A percentile compares a stretch with the other conserved stretches of the same genome.
phyloP scores from a whole-genome alignment of 2,888 invertebrate species.

The Coronaproctus castanopsis region DNA sequence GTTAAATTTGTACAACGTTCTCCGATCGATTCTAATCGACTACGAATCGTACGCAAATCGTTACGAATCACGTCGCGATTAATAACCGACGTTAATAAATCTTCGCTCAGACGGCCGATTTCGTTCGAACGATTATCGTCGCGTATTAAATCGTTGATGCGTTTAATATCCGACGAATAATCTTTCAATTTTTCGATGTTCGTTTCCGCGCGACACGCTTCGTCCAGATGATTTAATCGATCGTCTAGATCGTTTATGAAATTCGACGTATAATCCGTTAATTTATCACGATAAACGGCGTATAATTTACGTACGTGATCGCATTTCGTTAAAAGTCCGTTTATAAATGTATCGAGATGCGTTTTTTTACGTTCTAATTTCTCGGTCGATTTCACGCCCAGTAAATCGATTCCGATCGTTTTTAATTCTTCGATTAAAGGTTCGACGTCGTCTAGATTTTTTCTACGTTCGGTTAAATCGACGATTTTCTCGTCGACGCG shows the following conservation, averaged over 20 bases:
- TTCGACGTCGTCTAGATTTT: conserved; percentile 41
- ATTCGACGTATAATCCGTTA: conserved; percentile 30
- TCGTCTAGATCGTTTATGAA: conserved; percentile 60
- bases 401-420: conserved; percentile 47
- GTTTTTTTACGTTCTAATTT: conserved; percentile 58
- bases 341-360: conserved; percentile 29
- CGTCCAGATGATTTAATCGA: conserved; percentile 49
- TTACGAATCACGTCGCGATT: conserved; percentile 66
- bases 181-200: conserved; percentile 42
- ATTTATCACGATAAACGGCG: conserved; percentile 3
- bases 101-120: conserved; percentile 71
- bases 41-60: conserved; percentile 57
- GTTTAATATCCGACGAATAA: conserved; percentile 54
- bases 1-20: conserved; percentile 66
- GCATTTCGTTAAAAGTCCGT: conserved; percentile 2
- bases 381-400: conserved; percentile 61
- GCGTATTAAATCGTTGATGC: conserved; percentile 42
- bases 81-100: conserved; percentile 64
- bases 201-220: conserved; percentile 46
- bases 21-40: conserved; percentile 61
- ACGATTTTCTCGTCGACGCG: conserved; percentile 46
- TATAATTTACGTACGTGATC: not conserved
- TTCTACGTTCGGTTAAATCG: conserved; percentile 41
- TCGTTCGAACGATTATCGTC: conserved; percentile 60
- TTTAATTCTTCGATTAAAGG: conserved; percentile 44